Percentiles rank a stretch among this genome's conserved stretches.
Conservation (phyloP, 2,888 invertebrate species). For the Noctua comes region DNA sequence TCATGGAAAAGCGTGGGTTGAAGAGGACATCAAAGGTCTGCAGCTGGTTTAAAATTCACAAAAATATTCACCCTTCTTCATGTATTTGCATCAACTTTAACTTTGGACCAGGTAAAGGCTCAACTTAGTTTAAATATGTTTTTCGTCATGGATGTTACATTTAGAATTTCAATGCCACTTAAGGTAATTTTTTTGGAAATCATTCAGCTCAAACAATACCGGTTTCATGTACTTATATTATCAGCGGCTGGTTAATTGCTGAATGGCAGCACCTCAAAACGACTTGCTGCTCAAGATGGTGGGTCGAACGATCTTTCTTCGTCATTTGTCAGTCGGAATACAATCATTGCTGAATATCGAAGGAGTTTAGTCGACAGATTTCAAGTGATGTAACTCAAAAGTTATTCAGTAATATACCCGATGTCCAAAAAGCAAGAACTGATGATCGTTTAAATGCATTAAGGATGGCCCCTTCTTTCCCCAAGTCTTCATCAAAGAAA, state of each 20-base stretch:
- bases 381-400: neutral
- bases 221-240: conserved; percentile 15
- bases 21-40: conserved; percentile 3
- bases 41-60: conserved; percentile 19
- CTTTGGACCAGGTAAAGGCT: neutral
- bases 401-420: neutral
- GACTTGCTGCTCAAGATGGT: conserved; percentile 29
- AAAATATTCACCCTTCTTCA: conserved; percentile 11
- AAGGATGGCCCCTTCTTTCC: neutral
- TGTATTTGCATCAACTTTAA: conserved; percentile 15
- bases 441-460: too few relatives aligned
- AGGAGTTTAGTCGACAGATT: neutral
- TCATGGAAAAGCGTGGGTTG: conserved; percentile 6
- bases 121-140: neutral
- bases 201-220: conserved; percentile 15
- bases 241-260: conserved; percentile 30
- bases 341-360: neutral
- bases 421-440: neutral
- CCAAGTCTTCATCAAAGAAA: neutral
- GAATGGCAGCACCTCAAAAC: conserved; percentile 17
- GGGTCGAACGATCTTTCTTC: neutral
- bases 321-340: neutral
- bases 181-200: conserved; percentile 7
- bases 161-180: conserved; percentile 26
- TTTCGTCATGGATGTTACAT: neutral